Evolutionary conservation across 2,797 vertebrate genomes (phyloP).

Genomic region (Pangasius krempfi): DNA sequence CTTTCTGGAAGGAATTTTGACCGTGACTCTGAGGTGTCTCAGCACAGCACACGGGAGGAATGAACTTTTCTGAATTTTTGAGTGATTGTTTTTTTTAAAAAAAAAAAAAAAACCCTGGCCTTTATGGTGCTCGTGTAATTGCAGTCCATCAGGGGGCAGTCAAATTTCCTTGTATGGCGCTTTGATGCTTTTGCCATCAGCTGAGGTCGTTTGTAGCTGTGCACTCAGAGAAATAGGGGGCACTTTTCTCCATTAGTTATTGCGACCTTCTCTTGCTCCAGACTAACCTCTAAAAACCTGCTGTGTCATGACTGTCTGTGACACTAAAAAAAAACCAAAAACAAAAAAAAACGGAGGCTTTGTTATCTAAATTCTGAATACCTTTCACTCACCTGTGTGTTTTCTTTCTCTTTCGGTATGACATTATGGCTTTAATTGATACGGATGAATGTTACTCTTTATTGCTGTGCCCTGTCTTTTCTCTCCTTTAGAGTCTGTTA

Average conservation of each 20-base stretch:
- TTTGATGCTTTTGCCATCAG: constrained; percentile 33
- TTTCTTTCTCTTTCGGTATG: not conserved
- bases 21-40: not conserved
- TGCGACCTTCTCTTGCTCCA: constrained; percentile 16
- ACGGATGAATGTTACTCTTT: not conserved
- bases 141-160: constrained; percentile 25
- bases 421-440: not conserved
- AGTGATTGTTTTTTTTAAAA: constrained; percentile 39
- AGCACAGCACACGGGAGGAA: constrained; percentile 29
- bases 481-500: constrained; percentile 87
- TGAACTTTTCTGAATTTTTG: constrained; percentile 36
- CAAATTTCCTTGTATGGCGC: constrained; percentile 3
- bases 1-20: constrained; percentile 12
- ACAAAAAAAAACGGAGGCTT: not conserved
- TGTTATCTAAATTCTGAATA: constrained; percentile 11
- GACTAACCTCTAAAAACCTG: constrained; percentile 6
- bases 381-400: not conserved
- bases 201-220: constrained; percentile 15
- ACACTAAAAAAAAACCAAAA: constrained; percentile 13
- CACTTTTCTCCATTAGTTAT: constrained; percentile 23
- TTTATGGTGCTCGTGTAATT: constrained; percentile 29
- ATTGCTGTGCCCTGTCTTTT: not conserved
- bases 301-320: not conserved
- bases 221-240: constrained; percentile 4
- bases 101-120: not conserved